phyloP scores from a whole-genome alignment of 2,113 vertebrate genomes.

The Papio anubis region DNA sequence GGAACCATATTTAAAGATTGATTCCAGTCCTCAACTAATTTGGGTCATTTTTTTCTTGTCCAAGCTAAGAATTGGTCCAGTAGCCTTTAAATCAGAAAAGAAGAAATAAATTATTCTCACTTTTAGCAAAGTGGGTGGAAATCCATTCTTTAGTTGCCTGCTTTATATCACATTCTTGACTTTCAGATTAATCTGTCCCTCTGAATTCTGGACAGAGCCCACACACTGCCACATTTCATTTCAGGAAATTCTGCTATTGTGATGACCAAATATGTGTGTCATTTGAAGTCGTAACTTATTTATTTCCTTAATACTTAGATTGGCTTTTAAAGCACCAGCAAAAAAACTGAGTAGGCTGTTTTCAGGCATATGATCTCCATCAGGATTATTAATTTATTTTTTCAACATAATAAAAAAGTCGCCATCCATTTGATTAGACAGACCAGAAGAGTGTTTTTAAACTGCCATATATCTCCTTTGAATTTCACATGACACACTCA shows the following conservation, averaged over 20 bases:
- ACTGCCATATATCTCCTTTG: not conserved
- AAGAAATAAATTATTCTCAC: slow-evolving; percentile 39
- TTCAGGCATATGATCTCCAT: not conserved
- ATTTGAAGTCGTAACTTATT: slow-evolving; percentile 58
- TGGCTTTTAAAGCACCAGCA: slow-evolving; percentile 48
- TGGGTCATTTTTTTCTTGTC: not conserved
- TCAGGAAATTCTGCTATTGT: slow-evolving; percentile 41
- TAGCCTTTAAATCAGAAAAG: slow-evolving; percentile 5
- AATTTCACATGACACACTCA: not conserved
- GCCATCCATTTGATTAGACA: slow-evolving; percentile 17
- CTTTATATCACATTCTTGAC: slow-evolving; percentile 37
- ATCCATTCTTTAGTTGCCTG: slow-evolving; percentile 44
- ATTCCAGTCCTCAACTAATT: not conserved
- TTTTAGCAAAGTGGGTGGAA: slow-evolving; percentile 43
- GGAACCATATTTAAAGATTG: not conserved
- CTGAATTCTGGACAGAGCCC: slow-evolving; percentile 50
- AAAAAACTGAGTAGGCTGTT: slow-evolving; percentile 43
- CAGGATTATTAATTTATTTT: slow-evolving; percentile 27
- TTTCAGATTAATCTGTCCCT: slow-evolving; percentile 53
- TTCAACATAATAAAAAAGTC: slow-evolving; percentile 4
- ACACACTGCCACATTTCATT: slow-evolving; percentile 25
- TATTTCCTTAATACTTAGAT: slow-evolving; percentile 33
- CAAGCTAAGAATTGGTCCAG: not conserved
- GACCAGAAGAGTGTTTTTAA: not conserved
- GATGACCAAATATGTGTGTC: slow-evolving; percentile 38